Percentiles rank a stretch among this genome's conserved stretches.
Evolutionary conservation across 2,113 vertebrate genomes (phyloP).

Genomic region (Amphilophus citrinellus): DNA sequence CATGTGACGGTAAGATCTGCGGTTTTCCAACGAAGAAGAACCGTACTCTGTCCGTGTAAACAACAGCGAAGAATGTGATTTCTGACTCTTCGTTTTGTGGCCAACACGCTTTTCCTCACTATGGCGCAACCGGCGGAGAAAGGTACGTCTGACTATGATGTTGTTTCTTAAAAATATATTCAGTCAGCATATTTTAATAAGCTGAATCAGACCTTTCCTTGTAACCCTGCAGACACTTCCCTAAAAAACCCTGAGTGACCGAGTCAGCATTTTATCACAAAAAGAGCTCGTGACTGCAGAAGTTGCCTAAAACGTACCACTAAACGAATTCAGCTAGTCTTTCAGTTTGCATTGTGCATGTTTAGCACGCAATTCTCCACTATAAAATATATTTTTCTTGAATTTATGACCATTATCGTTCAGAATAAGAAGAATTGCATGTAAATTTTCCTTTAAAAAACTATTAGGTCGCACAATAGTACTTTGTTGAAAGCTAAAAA

Average conservation of each 20-base stretch:
- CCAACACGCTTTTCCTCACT: neutral
- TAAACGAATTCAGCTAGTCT: neutral
- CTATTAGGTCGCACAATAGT: fast-evolving
- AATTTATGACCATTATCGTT: neutral
- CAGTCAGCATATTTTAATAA: neutral
- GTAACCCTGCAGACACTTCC: neutral
- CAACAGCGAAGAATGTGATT: conserved; percentile 35
- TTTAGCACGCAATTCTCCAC: neutral
- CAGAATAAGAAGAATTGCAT: neutral
- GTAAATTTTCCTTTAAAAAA: neutral
- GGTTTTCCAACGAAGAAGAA: neutral
- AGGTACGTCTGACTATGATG: conserved; percentile 54
- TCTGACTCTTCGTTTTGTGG: neutral
- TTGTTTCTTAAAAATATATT: neutral
- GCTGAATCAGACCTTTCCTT: neutral
- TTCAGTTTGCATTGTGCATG: neutral
- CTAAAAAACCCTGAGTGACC: conserved; percentile 4
- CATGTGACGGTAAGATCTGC: conserved; percentile 3
- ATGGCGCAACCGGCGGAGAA: conserved; percentile 73
- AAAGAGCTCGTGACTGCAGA: neutral
- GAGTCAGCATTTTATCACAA: conserved; percentile 47
- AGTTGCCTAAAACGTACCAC: neutral
- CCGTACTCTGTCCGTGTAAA: conserved; percentile 22
- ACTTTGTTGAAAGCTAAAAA: neutral
- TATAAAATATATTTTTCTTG: neutral